Evolutionary conservation across 2,888 invertebrate genomes (phyloP).

Genomic region (Drosophila cognata): DNA sequence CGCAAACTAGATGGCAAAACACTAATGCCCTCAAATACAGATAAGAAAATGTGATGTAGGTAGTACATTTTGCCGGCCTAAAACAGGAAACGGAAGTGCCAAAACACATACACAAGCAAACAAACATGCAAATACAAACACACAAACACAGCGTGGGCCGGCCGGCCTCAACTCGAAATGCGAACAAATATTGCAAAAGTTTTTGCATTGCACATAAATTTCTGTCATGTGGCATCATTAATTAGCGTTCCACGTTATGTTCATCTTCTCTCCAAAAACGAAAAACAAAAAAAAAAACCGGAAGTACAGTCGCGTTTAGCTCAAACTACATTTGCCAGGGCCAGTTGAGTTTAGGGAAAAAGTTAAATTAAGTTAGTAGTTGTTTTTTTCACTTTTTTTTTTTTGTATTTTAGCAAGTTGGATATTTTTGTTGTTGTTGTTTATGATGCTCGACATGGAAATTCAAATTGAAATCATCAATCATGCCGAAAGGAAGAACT

Average conservation of each 20-base stretch:
- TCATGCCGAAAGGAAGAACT: constrained; percentile 61
- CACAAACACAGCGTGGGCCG: constrained; percentile 22
- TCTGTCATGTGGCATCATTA: constrained; percentile 84
- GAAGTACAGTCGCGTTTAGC: constrained; percentile 69
- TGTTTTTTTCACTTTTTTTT: constrained; percentile 21
- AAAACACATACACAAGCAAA: constrained; percentile 45
- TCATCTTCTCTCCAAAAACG: constrained; percentile 7
- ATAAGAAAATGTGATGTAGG: constrained; percentile 54
- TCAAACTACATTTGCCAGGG: constrained; percentile 26
- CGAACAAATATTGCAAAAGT: constrained; percentile 84
- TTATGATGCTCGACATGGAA: constrained; percentile 76
- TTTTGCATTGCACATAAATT: constrained; percentile 83
- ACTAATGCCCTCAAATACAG: not conserved
- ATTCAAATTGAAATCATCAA: constrained; percentile 82
- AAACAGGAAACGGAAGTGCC: constrained; percentile 76
- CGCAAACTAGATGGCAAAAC: not conserved
- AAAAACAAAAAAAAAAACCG: constrained; percentile 21
- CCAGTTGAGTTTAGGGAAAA: constrained; percentile 56
- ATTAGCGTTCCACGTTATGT: constrained; percentile 67
- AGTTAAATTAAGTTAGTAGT: constrained; percentile 76
- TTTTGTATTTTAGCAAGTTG: not conserved
- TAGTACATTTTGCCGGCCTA: constrained; percentile 59
- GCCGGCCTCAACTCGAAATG: constrained; percentile 62
- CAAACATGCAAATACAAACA: constrained; percentile 9
- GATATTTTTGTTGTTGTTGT: constrained; percentile 36